phyloP scores from a whole-genome alignment of 2,113 vertebrate genomes.

The Rousettus leschenaultii region DNA sequence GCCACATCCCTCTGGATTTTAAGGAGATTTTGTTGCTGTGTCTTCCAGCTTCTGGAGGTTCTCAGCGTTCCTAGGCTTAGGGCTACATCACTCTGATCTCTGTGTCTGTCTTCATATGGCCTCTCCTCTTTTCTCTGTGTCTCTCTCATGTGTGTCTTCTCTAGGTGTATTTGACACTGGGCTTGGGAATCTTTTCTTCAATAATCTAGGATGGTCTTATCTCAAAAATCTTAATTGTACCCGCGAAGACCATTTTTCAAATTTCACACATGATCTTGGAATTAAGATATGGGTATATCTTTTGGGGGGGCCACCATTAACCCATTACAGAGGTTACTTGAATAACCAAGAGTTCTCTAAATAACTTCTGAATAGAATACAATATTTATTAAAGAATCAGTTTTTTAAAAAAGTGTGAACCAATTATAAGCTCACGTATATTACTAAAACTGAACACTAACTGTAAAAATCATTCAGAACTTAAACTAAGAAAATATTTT shows the following conservation, averaged over 20 bases:
- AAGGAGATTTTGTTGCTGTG: accelerated
- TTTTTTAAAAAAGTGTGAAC: background rate
- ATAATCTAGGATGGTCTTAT: background rate
- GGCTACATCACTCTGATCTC: background rate
- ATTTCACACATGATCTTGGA: background rate
- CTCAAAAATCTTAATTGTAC: background rate
- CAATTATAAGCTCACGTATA: background rate
- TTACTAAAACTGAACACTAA: background rate
- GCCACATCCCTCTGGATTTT: background rate
- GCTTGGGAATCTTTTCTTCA: background rate
- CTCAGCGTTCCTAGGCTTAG: background rate
- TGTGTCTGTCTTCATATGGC: background rate
- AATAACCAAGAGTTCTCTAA: background rate
- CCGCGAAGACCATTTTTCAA: background rate
- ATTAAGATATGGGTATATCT: background rate
- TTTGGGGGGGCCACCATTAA: background rate
- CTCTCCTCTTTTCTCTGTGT: background rate
- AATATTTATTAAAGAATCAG: background rate
- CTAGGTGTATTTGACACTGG: background rate
- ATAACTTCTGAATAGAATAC: background rate
- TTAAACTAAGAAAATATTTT: background rate
- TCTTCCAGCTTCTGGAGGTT: background rate
- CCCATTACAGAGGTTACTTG: background rate
- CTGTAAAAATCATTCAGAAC: background rate
- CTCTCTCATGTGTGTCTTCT: background rate